These are phyloP conservation scores for Epizoanthus stellaris DNA, from an alignment of 92 coral and sea anemone genomes.

Conservation along the genomic window DNA sequence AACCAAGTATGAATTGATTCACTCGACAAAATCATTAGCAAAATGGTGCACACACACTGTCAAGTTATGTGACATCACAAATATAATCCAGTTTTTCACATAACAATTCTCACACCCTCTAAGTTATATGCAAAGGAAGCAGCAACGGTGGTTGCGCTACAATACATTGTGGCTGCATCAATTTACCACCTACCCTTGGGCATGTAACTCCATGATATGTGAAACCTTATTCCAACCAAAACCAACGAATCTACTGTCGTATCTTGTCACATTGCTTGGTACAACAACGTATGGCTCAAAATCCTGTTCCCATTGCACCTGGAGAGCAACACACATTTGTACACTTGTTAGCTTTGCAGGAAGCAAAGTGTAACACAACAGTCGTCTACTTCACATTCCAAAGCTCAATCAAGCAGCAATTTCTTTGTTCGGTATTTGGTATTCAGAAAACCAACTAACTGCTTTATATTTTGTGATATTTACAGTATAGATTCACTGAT, in stretches of 20 bases:
- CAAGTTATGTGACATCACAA: too few species aligned
- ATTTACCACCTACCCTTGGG: conserved; percentile 78
- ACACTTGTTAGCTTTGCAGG: background rate
- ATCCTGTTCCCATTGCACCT: conserved; percentile 99
- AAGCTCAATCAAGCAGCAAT: too few species aligned
- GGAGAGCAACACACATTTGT: background rate
- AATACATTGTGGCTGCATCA: background rate
- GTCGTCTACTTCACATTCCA: too few species aligned
- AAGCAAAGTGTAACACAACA: background rate
- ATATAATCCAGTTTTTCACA: too few species aligned
- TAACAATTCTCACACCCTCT: background rate
- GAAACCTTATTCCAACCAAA: conserved; percentile 99
- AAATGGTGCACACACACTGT: too few species aligned
- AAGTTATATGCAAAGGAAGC: background rate
- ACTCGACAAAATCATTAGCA: background rate
- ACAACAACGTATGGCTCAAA: conserved; percentile 96
- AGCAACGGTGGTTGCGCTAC: background rate
- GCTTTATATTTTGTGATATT: too few species aligned
- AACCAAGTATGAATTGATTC: background rate
- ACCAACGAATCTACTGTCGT: conserved; percentile 94
- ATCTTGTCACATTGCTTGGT: conserved; percentile 77
- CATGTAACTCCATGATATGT: conserved; percentile 94
- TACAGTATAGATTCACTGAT: too few species aligned
- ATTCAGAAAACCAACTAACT: background rate
- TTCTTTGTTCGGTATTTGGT: background rate